These are phyloP conservation scores for Cyprinella venusta DNA, from an alignment of 2,797 vertebrate genomes.

Conservation along the genomic window DNA sequence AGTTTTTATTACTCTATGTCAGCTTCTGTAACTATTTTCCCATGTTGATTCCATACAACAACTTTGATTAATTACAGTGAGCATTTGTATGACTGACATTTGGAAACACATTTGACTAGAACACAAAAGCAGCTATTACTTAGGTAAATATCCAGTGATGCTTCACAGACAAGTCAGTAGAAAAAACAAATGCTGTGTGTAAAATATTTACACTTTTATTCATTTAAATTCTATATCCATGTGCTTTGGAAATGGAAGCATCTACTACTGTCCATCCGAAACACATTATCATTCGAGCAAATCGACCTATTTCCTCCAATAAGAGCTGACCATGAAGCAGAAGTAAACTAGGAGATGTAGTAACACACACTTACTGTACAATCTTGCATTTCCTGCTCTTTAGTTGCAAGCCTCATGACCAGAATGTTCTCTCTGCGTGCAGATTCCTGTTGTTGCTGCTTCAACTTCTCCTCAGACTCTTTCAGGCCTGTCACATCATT, in stretches of 20 bases:
- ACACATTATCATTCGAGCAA: background rate
- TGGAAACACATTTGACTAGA: constrained; percentile 9
- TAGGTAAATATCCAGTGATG: background rate
- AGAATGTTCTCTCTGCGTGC: constrained; percentile 98
- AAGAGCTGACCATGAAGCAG: background rate
- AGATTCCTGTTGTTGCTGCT: constrained; percentile 99
- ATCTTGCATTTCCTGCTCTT: constrained; percentile 99
- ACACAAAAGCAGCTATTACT: background rate
- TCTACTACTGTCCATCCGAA: background rate
- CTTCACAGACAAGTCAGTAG: background rate
- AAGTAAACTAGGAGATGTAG: background rate
- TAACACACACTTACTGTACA: constrained; percentile 90
- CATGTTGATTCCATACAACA: background rate
- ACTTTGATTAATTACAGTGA: background rate
- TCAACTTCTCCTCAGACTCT: constrained; percentile 98
- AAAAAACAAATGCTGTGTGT: background rate
- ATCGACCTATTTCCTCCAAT: background rate
- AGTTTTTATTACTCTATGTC: background rate
- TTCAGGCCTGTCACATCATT: constrained; percentile 97
- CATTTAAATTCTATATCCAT: background rate
- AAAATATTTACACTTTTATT: background rate
- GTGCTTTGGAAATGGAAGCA: background rate
- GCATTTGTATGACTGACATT: background rate
- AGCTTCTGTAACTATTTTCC: background rate
- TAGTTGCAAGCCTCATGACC: constrained; percentile 98